A percentile compares a stretch with the other conserved stretches of the same genome.
Evolutionary conservation across 2,888 invertebrate species (phyloP).

Genomic region (Mylabris sibirica): DNA sequence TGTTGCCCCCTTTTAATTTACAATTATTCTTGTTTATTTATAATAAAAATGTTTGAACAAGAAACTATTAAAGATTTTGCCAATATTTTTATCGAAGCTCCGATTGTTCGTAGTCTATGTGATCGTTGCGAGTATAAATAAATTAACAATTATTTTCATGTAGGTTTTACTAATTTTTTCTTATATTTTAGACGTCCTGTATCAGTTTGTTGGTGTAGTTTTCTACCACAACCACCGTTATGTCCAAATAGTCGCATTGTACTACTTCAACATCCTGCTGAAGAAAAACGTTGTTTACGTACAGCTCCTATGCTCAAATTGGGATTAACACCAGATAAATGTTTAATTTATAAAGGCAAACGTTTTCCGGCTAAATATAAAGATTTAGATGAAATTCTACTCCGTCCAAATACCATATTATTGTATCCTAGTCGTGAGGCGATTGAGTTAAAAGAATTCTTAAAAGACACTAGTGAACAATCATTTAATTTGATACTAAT

Average conservation of each 20-base stretch:
- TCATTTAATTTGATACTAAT: constrained; percentile 80
- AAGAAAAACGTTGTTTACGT: constrained; percentile 86
- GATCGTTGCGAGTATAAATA: constrained; percentile 74
- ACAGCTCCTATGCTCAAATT: constrained; percentile 90
- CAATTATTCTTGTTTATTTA: background rate
- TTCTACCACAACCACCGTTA: constrained; percentile 76
- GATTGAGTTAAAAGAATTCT: constrained; percentile 69
- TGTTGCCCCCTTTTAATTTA: background rate
- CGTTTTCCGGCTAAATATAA: constrained; percentile 78
- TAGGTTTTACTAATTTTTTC: constrained; percentile 13
- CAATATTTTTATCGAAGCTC: constrained; percentile 79
- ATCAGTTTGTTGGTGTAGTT: constrained; percentile 90
- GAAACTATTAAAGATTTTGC: constrained; percentile 76
- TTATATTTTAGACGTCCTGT: constrained; percentile 74
- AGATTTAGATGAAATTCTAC: constrained; percentile 72
- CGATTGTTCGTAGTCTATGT: constrained; percentile 75
- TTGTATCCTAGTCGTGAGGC: constrained; percentile 83
- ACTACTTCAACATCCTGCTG: constrained; percentile 91
- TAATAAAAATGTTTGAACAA: constrained; percentile 35
- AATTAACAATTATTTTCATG: constrained; percentile 16
- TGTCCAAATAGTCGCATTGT: constrained; percentile 76
- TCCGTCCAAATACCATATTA: constrained; percentile 73
- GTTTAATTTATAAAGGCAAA: constrained; percentile 82
- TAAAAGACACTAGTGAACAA: constrained; percentile 58
- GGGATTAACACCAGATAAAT: constrained; percentile 77